Conservation (phyloP, 2,888 invertebrate genomes). For the Mythimna vitellina region DNA sequence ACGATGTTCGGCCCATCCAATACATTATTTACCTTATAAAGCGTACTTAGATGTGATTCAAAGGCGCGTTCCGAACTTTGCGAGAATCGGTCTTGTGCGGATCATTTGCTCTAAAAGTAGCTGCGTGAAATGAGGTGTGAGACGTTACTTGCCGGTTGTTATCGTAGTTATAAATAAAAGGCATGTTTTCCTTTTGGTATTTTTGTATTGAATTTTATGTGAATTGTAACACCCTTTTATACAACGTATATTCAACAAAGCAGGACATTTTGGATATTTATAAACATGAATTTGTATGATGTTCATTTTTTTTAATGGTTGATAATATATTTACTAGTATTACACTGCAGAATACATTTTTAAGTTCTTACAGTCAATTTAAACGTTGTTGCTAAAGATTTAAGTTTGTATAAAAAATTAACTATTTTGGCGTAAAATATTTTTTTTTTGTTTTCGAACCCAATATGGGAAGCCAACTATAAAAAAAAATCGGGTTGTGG, state of each 20-base stretch:
- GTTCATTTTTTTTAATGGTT: background rate
- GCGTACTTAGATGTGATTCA: constrained; percentile 45
- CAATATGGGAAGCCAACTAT: background rate
- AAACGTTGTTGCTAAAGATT: too few relatives aligned
- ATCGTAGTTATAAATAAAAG: constrained; percentile 23
- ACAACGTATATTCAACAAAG: background rate
- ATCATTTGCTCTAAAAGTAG: constrained; percentile 44
- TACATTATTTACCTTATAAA: constrained; percentile 60
- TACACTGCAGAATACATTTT: too few relatives aligned
- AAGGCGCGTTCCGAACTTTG: constrained; percentile 51
- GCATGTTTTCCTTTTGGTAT: constrained; percentile 8
- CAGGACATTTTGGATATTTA: background rate
- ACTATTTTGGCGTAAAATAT: too few relatives aligned
- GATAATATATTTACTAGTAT: too few relatives aligned
- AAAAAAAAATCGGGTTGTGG: background rate
- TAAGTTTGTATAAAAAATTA: too few relatives aligned
- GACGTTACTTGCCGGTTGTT: constrained; percentile 33
- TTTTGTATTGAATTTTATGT: constrained; percentile 3
- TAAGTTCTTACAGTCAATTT: too few relatives aligned
- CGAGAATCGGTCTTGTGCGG: constrained; percentile 33
- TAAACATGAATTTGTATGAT: background rate
- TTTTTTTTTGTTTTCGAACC: too few relatives aligned
- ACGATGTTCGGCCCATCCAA: constrained; percentile 55
- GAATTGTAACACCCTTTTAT: background rate
- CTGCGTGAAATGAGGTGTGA: constrained; percentile 48